phyloP scores from a whole-genome alignment of 2,113 vertebrate species.

The Nettapus auritus region DNA sequence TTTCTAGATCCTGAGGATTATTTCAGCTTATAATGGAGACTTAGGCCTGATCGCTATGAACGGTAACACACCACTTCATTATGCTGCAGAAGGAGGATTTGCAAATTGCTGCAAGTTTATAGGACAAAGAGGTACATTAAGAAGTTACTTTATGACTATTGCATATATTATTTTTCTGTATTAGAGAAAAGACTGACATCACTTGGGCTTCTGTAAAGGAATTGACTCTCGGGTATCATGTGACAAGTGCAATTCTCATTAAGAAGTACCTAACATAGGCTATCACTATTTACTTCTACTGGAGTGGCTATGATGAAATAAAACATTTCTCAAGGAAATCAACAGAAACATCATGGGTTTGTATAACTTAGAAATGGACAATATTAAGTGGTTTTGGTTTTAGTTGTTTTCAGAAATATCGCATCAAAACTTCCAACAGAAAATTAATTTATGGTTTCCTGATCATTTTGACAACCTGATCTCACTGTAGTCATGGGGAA shows the following conservation, averaged over 20 bases:
- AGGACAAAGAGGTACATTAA: conserved; percentile 89
- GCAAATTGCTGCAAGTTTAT: conserved; percentile 91
- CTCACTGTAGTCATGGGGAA: not conserved
- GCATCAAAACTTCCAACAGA: not conserved
- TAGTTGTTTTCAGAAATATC: not conserved
- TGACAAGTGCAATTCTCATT: not conserved
- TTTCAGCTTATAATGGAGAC: conserved; percentile 85
- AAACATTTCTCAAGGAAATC: not conserved
- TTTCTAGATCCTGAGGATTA: conserved; percentile 78
- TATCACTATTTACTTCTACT: not conserved
- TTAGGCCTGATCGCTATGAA: conserved; percentile 81
- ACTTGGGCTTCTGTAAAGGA: not conserved
- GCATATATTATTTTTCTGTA: not conserved
- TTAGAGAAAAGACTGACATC: not conserved
- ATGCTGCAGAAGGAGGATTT: conserved; percentile 85
- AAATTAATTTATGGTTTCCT: not conserved
- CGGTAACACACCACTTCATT: conserved; percentile 89
- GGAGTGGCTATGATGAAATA: not conserved
- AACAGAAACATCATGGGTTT: not conserved
- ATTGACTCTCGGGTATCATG: not conserved
- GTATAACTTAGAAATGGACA: not conserved
- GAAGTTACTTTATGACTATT: not conserved
- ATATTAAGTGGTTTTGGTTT: not conserved
- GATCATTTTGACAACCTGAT: not conserved
- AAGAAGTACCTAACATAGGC: not conserved